Conservation (phyloP, 2,797 vertebrate species). For the Carcharodon carcharias region DNA sequence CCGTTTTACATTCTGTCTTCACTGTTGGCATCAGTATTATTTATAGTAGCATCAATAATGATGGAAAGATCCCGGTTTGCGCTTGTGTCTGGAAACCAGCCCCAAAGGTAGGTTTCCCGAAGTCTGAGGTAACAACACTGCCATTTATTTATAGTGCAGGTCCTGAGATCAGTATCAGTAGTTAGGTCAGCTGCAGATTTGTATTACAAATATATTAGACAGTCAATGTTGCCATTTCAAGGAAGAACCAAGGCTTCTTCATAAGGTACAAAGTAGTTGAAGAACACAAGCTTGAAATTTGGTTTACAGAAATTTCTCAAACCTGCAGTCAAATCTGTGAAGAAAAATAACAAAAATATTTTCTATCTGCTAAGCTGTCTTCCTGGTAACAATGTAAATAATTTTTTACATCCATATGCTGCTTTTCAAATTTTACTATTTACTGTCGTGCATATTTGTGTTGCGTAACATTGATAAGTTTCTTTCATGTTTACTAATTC, state of each 20-base stretch:
- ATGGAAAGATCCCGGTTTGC: neutral
- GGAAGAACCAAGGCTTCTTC: neutral
- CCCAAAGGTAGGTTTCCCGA: neutral
- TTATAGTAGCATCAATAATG: neutral
- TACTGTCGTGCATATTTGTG: neutral
- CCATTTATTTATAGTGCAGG: neutral
- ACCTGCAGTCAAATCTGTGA: neutral
- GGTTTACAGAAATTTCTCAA: neutral
- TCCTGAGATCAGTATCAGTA: neutral
- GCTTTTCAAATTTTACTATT: neutral
- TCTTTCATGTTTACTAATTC: neutral
- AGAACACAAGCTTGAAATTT: neutral
- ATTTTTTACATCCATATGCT: neutral
- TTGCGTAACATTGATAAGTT: neutral
- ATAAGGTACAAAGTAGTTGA: neutral
- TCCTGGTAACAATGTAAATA: neutral
- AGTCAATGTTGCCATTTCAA: neutral
- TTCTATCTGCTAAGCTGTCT: neutral
- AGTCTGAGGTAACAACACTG: neutral
- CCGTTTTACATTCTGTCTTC: neutral
- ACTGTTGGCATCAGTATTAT: neutral
- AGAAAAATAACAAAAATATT: neutral
- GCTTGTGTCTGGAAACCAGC: neutral
- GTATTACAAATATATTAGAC: neutral
- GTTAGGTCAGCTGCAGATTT: neutral